Conservation (phyloP, 2,888 invertebrate species). For the Acleris sparsana region DNA sequence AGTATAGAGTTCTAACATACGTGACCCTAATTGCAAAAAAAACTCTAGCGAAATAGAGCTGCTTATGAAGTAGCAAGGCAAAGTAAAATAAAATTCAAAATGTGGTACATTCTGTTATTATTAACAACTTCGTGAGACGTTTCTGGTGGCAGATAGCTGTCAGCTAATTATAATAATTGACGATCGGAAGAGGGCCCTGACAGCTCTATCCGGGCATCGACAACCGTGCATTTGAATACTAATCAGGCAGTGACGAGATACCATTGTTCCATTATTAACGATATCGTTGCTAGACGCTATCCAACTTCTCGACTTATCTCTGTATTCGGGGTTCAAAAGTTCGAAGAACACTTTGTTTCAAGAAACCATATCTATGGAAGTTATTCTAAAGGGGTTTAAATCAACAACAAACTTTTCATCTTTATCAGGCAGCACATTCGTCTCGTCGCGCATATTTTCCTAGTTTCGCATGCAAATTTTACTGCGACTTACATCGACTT, state of each 20-base stretch:
- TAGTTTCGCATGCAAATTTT: conserved; percentile 18
- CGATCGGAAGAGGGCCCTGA: conserved; percentile 29
- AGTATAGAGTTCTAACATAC: no score
- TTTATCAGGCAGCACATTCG: conserved; percentile 20
- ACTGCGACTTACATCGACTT: conserved; percentile 10
- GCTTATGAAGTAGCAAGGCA: no score
- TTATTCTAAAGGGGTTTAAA: conserved; percentile 15
- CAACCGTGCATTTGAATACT: conserved; percentile 20
- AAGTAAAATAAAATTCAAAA: not conserved
- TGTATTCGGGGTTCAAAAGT: conserved; percentile 12
- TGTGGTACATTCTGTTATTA: not conserved
- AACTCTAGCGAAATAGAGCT: no score
- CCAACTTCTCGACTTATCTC: not conserved
- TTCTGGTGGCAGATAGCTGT: conserved; percentile 9
- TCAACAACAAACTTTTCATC: conserved; percentile 23
- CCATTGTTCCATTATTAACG: conserved; percentile 5
- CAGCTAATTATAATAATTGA: conserved; percentile 35
- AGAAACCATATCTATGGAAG: conserved; percentile 23
- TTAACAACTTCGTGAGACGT: not conserved
- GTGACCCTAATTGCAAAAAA: no score
- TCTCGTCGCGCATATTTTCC: conserved; percentile 13
- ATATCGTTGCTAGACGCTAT: not conserved
- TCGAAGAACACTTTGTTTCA: conserved; percentile 17
- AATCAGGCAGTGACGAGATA: conserved; percentile 9
- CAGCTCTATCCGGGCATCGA: conserved; percentile 26